Percentiles rank a stretch among this genome's conserved stretches.
Evolutionary conservation across 1,140 invertebrate species (phyloP).

Genomic region (Magallana gigas): DNA sequence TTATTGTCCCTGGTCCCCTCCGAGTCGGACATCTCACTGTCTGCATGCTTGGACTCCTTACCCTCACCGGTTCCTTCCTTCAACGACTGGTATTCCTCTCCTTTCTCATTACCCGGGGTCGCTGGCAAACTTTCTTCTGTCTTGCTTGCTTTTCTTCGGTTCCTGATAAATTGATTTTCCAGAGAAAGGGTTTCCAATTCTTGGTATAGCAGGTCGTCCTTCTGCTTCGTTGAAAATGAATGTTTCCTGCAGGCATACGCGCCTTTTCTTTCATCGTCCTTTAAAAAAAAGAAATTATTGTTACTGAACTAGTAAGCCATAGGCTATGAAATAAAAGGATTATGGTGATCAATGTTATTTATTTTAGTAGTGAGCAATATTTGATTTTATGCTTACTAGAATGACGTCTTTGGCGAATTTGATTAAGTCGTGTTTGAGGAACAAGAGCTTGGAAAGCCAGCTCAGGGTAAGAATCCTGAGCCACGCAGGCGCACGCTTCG

Average conservation of each 20-base stretch:
- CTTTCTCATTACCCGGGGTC: neutral
- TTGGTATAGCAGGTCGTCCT: neutral
- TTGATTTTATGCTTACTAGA: slow-evolving; percentile 62
- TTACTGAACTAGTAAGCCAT: no score
- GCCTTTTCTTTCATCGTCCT: slow-evolving; percentile 61
- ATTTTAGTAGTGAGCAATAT: neutral
- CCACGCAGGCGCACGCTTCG: slow-evolving; percentile 71
- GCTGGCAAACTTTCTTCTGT: neutral
- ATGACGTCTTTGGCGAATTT: slow-evolving; percentile 71
- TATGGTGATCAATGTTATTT: slow-evolving; percentile 16
- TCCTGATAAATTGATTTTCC: slow-evolving; percentile 37
- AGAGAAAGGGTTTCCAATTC: slow-evolving; percentile 33
- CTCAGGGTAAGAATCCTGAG: slow-evolving; percentile 66
- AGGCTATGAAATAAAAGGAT: neutral
- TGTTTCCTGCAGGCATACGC: slow-evolving; percentile 56
- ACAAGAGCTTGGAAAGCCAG: slow-evolving; percentile 69
- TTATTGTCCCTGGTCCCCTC: slow-evolving; percentile 34
- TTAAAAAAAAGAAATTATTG: neutral
- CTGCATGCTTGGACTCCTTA: neutral
- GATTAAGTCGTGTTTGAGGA: slow-evolving; percentile 73
- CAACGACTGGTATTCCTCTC: neutral
- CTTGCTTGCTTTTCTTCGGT: neutral
- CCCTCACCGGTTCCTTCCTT: neutral
- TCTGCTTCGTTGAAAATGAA: slow-evolving; percentile 34
- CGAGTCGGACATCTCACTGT: neutral